Evolutionary conservation across 2,113 vertebrate species (phyloP), one percentile per base, ranked within the genome.

Genomic region (Hemicordylus capensis): DNA sequence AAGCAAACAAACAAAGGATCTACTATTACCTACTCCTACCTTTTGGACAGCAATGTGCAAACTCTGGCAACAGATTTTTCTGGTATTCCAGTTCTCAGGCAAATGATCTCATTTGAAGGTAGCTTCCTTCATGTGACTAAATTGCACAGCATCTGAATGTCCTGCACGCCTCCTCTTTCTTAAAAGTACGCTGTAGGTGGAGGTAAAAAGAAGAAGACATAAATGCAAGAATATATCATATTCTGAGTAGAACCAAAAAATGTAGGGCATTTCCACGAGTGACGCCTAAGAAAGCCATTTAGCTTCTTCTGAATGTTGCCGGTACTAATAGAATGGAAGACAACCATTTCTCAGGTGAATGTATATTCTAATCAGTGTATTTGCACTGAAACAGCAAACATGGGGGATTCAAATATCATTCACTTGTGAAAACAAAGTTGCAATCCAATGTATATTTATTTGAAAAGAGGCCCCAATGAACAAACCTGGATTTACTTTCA

Each of bases 111-210:
- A 69, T 22, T 28, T 63, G 73, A 69, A 67, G 72, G 15, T 31
- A 79, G 10, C 7, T 85, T 91, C 77, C 81, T 19, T 0, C 58
- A 12, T 59, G 84, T 26, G 82, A 34, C 54, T 79, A 37, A n/a
- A 84, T 56, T 75, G 54, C 59, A 66, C 67, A 64, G 74, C 0
- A 0, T 83, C 56, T 89, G 81, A 89, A 58, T 56, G 90, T 54
- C 81, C 81, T 28, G 34, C 14, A 15, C 0, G 0, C 86, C 88
- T 95, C 56, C 79, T 80, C 85, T 86, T 89, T 82, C 79, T 91
- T 88, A 48, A 88, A 34, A 69, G 10, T 15, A 0, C 14, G n/a
- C 26, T 87, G 66, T 54, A 39, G n/a, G 56, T 83, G 70, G 75
- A 90, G 81, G 76, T 76, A 66, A 83, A 91, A 46, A 76, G 15